Evolutionary conservation across 2,113 vertebrate genomes (phyloP), one percentile per base, ranked within the genome.

Genomic region (Anolis carolinensis): DNA sequence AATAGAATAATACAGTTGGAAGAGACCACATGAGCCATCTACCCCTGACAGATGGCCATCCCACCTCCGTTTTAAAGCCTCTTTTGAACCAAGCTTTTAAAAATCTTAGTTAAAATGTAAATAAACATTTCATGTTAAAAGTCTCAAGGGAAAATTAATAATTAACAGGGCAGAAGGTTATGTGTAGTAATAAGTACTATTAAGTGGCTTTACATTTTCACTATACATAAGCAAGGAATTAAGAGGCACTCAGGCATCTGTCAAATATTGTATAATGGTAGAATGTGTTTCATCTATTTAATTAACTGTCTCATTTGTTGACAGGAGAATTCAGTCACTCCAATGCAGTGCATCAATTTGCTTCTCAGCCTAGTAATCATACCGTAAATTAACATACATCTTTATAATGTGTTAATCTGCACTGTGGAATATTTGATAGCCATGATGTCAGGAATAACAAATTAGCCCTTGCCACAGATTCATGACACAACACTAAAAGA

Each of bases 321-420:
- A 63, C 88, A 87, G 30, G 87, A n/a, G 36, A 81, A 2, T 80
- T 89, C 25, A 32, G 74, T 30, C 67, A 34, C 77, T 90, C 65
- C 59, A 89, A 75, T 18, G 14, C 76, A 89, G 62, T 84, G 62
- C 52, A 84, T 39, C 50, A 1, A 83, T 25, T 27, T 65, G 63
- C 63, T 65, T 65, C 59, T 27, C 16, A 65, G 63, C 25, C 1
- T 65, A 65, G 63, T 65, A 65, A 25, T 65, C 25, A 27, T 65
- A 65, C 63, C 25, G 23, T 65, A 65, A 65, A 65, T 83, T 91
- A 91, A 89, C 11, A 72, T 83, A 20, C 89, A 67, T 68, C 73
- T 44, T n/a, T 52, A 70, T 23, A 77, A 77, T 18, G 83, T 1
- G 76, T 82, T 89, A 87, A 76, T 44, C 21, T 25, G 5, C 63